Conservation (phyloP, 1,140 invertebrate species). For the Tetramorium parvispinum region DNA sequence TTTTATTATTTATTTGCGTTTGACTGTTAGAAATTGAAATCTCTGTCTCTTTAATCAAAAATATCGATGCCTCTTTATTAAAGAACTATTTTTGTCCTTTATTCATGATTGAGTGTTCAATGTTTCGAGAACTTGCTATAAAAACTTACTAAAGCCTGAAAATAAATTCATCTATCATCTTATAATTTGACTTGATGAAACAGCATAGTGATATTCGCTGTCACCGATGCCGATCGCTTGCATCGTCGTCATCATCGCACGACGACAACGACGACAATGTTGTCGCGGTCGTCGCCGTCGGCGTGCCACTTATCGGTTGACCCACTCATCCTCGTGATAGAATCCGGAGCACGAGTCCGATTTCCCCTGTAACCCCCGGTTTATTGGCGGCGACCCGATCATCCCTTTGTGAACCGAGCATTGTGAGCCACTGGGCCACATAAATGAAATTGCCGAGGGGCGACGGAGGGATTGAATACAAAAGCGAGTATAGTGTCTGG, state of each 20-base stretch:
- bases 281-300: constrained; percentile 42
- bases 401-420: constrained; percentile 79
- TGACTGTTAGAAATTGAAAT: neutral
- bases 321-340: constrained; percentile 80
- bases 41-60: neutral
- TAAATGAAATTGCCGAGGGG: constrained; percentile 82
- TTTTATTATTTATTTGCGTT: neutral
- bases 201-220: neutral
- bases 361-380: constrained; percentile 77
- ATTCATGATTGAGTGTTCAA: neutral
- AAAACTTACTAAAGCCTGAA: neutral
- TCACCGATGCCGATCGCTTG: neutral
- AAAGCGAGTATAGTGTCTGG: constrained; percentile 81
- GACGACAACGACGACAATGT: constrained; percentile 34
- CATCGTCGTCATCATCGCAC: neutral
- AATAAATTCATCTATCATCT: neutral
- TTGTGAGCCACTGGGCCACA: constrained; percentile 81
- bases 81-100: neutral
- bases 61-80: neutral
- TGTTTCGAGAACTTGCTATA: neutral
- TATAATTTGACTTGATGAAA: neutral
- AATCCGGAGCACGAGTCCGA: constrained; percentile 79
- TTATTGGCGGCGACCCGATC: constrained; percentile 80
- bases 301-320: constrained; percentile 79
- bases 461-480: constrained; percentile 79